Conservation (phyloP, 2,797 vertebrate species). For the Ficedula albicollis region DNA sequence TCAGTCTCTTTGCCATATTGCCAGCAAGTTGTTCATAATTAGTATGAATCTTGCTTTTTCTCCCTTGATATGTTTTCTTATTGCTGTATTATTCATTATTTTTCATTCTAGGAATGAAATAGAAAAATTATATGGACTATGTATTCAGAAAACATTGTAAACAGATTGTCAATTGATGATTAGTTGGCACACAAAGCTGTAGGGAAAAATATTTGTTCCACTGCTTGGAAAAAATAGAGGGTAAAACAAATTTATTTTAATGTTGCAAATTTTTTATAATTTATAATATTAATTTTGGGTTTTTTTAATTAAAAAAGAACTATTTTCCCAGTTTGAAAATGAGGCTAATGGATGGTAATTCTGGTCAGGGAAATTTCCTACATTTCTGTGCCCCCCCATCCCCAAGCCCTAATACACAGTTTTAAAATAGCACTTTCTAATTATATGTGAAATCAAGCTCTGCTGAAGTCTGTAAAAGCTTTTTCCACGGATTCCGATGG, state of each 20-base stretch:
- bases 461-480: background rate
- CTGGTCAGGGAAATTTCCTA: background rate
- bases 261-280: background rate
- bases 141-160: background rate
- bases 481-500: background rate
- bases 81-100: background rate
- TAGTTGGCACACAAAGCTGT: background rate
- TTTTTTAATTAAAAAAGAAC: rapidly evolving
- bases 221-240: background rate
- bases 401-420: rapidly evolving
- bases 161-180: background rate
- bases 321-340: background rate
- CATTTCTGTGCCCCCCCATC: rapidly evolving
- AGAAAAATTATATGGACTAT: background rate
- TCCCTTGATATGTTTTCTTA: background rate
- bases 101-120: background rate
- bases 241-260: background rate
- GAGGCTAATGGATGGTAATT: background rate
- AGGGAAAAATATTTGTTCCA: background rate
- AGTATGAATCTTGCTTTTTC: background rate
- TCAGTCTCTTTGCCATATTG: background rate
- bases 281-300: background rate
- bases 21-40: background rate
- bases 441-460: background rate
- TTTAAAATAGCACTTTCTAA: background rate